phyloP scores from a whole-genome alignment of 2,797 vertebrate species.

The Pogoniulus pusillus region DNA sequence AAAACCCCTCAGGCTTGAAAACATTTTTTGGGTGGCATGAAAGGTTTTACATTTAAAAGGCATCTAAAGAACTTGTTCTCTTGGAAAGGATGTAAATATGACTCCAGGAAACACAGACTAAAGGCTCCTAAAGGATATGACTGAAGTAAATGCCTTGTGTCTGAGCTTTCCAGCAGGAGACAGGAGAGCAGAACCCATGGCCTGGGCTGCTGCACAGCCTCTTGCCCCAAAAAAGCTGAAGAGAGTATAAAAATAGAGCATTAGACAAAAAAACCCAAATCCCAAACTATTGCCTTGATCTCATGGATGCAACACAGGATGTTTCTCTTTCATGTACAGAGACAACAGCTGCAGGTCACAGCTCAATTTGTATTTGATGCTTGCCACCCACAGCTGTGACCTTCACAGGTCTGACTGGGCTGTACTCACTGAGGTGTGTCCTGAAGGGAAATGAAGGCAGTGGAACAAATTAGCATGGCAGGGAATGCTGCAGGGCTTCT shows the following conservation, averaged over 20 bases:
- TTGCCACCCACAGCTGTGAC: too few species aligned
- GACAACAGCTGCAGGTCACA: neutral
- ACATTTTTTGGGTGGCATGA: neutral
- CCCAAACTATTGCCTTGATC: neutral
- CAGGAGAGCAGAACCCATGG: neutral
- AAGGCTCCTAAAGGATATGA: neutral
- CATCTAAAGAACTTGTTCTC: neutral
- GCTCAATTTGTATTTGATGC: neutral
- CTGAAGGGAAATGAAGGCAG: accelerated
- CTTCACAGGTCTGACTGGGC: neutral
- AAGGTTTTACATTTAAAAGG: neutral
- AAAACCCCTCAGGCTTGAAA: neutral
- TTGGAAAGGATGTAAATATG: neutral
- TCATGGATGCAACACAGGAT: neutral
- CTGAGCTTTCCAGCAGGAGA: neutral
- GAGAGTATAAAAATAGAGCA: neutral
- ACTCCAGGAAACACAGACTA: neutral
- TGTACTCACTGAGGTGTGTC: neutral
- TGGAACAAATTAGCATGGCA: neutral
- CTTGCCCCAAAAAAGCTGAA: neutral
- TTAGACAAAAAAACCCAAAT: neutral
- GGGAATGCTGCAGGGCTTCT: neutral
- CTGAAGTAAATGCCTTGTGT: neutral
- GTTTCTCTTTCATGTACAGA: neutral
- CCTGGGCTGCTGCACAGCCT: neutral